Evolutionary conservation across 37 sponge, comb jelly and placozoan genomes (phyloP).

Genomic region (Lycopodina hypogea): DNA sequence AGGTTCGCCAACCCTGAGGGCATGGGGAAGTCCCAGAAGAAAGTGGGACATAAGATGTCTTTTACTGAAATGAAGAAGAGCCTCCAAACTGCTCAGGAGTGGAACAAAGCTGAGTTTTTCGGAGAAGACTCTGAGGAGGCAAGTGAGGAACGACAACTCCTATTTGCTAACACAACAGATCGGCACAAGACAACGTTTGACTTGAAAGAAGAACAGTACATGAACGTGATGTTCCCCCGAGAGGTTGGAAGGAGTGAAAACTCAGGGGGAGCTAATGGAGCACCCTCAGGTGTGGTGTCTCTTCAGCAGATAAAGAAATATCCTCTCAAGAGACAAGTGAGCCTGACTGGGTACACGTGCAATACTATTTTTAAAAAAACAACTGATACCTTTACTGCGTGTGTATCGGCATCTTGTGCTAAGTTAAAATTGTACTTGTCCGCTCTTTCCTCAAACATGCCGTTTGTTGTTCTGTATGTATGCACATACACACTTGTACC

Average conservation of each 20-base stretch:
- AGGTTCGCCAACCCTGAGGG: constrained; percentile 18
- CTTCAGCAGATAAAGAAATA: constrained; percentile 31
- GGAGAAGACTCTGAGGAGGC: constrained; percentile 41
- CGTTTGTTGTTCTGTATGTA: background rate
- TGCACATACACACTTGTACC: no score
- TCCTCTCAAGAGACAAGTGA: constrained; percentile 36
- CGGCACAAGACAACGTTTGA: constrained; percentile 12
- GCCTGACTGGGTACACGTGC: background rate
- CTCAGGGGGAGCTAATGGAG: background rate
- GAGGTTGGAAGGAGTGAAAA: background rate
- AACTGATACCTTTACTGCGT: no score
- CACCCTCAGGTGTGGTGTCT: constrained; percentile 33
- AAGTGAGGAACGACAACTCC: constrained; percentile 35
- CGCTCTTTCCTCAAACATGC: no score
- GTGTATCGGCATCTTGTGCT: no score
- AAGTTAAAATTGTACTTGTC: background rate
- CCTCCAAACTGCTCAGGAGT: background rate
- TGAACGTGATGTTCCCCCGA: constrained; percentile 42
- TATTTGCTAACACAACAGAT: constrained; percentile 41
- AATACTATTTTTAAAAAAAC: no score
- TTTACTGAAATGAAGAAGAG: background rate
- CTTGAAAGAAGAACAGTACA: constrained; percentile 10
- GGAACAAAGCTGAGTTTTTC: constrained; percentile 5
- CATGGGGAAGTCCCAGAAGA: constrained; percentile 6
- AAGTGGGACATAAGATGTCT: background rate